Evolutionary conservation across 2,888 invertebrate genomes (phyloP).

Genomic region (Cabera pusaria): DNA sequence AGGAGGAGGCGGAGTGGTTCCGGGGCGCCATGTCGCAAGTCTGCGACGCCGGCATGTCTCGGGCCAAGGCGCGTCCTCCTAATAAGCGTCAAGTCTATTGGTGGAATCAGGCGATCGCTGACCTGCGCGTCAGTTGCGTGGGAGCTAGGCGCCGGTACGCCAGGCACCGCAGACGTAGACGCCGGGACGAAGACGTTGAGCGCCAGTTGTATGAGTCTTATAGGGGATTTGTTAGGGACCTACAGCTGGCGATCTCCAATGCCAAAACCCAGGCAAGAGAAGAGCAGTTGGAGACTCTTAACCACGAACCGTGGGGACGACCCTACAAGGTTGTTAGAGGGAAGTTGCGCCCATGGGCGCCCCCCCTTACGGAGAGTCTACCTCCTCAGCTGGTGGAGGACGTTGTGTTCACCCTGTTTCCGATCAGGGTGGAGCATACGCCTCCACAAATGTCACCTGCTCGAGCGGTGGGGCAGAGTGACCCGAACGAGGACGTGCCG

Average conservation of each 20-base stretch:
- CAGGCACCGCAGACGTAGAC: constrained; percentile 5
- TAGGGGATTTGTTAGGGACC: too few species aligned
- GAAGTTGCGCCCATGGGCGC: constrained; percentile 9
- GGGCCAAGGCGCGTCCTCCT: constrained; percentile 1
- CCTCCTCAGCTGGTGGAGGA: background rate
- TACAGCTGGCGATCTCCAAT: too few species aligned
- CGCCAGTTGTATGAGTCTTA: background rate
- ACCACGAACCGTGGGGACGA: constrained; percentile 1
- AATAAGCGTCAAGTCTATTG: constrained; percentile 8
- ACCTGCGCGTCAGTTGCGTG: constrained; percentile 1
- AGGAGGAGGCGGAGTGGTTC: constrained; percentile 9
- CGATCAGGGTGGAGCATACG: too few species aligned
- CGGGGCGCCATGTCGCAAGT: constrained; percentile 1
- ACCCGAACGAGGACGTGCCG: background rate
- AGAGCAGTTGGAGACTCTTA: background rate
- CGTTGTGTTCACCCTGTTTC: too few species aligned
- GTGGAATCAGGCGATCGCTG: constrained; percentile 8
- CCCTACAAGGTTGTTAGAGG: constrained; percentile 6
- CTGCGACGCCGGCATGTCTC: constrained; percentile 7
- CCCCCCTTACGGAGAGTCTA: constrained; percentile 8
- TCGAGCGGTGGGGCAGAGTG: too few species aligned
- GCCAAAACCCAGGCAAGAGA: too few species aligned
- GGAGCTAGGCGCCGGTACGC: constrained; percentile 6
- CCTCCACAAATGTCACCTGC: too few species aligned
- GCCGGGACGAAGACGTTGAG: background rate